Percentiles rank a stretch among this genome's conserved stretches.
These are phyloP conservation scores for Alexandromys oeconomus DNA, from an alignment of 2,797 vertebrate genomes.

Conservation along the genomic window DNA sequence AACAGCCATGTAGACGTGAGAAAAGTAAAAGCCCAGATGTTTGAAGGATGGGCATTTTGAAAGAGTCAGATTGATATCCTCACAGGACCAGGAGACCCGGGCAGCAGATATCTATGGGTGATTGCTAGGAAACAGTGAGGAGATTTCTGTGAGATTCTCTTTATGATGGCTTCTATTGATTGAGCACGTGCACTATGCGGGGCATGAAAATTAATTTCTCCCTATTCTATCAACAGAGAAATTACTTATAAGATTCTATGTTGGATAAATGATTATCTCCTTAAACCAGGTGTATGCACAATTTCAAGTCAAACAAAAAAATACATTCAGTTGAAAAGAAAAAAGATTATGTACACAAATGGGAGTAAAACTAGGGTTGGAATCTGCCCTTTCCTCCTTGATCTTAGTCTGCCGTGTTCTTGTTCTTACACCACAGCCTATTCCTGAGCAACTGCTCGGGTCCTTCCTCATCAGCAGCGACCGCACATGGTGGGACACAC, in stretches of 20 bases:
- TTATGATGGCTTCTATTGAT: neutral
- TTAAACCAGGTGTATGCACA: neutral
- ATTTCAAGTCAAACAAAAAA: conserved; percentile 57
- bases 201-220: neutral
- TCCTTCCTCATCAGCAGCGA: neutral
- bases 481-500: neutral
- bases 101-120: neutral
- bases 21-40: neutral
- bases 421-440: too few relatives aligned
- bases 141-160: neutral
- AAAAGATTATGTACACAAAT: neutral
- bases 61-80: neutral
- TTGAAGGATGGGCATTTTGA: neutral
- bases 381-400: neutral
- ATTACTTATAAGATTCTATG: neutral
- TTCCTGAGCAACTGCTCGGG: neutral
- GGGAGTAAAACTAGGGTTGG: neutral
- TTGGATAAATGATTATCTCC: neutral
- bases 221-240: neutral
- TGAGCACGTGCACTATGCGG: accelerated
- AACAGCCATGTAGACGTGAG: neutral
- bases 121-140: neutral
- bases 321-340: conserved; percentile 11
- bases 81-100: neutral
- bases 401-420: neutral